These are phyloP conservation scores for Clinocottus analis DNA, from an alignment of 2,113 vertebrate species.

Conservation along the genomic window DNA sequence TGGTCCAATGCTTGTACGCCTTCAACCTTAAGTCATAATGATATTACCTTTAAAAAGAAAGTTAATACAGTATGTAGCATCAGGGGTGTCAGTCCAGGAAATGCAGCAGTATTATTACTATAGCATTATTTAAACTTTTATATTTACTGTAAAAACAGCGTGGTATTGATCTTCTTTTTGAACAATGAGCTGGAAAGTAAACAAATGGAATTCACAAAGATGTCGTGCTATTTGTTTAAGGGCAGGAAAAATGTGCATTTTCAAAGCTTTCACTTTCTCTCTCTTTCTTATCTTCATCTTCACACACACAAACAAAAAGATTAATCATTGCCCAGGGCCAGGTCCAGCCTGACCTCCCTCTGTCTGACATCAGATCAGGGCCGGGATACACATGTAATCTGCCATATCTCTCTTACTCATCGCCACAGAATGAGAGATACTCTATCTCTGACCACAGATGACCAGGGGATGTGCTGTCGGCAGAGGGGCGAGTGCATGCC, in stretches of 20 bases:
- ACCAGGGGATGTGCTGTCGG: constrained; percentile 4
- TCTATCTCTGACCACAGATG: constrained; percentile 26
- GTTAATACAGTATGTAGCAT: not conserved
- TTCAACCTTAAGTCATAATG: not conserved
- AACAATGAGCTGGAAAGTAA: not conserved
- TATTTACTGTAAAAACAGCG: not conserved
- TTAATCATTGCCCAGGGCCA: constrained; percentile 50
- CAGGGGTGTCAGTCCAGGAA: not conserved
- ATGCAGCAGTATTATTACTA: not conserved
- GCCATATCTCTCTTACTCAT: constrained; percentile 61
- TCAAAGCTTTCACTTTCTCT: too few species aligned
- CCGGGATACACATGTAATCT: constrained; percentile 71
- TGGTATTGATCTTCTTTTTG: not conserved
- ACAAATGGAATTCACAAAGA: not conserved
- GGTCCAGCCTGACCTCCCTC: constrained; percentile 48
- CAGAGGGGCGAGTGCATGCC: not conserved
- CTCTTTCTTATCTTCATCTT: not conserved
- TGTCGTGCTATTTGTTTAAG: not conserved
- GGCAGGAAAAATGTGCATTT: not conserved
- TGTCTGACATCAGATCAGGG: constrained; percentile 68
- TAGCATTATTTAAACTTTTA: not conserved
- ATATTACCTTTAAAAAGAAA: not conserved
- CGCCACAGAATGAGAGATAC: constrained; percentile 24
- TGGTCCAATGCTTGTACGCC: not conserved
- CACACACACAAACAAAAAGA: constrained; percentile 33